A percentile compares a stretch with the other conserved stretches of the same genome.
Conservation (phyloP, 1,140 invertebrate species). For the Liolophura sinensis region DNA sequence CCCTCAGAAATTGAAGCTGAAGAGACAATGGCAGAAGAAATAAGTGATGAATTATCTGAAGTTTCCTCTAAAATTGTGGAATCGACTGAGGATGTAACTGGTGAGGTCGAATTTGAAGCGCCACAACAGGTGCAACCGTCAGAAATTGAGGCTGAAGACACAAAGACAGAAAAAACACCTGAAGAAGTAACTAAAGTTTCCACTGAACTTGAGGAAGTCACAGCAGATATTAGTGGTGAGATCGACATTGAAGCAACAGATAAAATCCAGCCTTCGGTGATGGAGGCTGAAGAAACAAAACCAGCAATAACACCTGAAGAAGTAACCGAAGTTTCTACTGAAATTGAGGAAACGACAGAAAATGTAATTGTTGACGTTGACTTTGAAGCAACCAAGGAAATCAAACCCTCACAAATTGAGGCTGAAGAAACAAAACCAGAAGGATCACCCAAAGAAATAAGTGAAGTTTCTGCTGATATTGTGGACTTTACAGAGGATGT, state of each 20-base stretch:
- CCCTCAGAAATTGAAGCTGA: too few species aligned
- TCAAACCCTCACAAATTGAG: neutral
- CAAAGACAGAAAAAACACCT: neutral
- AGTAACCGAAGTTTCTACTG: slow-evolving; percentile 14
- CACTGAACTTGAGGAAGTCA: neutral
- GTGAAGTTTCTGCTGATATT: too few species aligned
- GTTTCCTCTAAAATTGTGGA: neutral
- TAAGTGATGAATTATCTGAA: neutral
- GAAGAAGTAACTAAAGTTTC: neutral
- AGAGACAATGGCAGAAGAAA: too few species aligned
- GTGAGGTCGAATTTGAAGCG: neutral
- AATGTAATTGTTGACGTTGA: slow-evolving; percentile 6
- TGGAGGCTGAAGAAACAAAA: neutral
- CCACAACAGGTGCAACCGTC: too few species aligned
- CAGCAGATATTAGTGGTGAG: slow-evolving; percentile 6
- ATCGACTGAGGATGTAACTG: neutral
- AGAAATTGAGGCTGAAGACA: too few species aligned
- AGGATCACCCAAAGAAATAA: slow-evolving; percentile 12
- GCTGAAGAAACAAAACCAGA: neutral
- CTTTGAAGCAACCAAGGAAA: neutral
- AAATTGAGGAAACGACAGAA: neutral
- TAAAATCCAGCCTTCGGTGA: neutral
- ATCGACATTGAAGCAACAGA: neutral
- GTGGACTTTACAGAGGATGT: too few species aligned
- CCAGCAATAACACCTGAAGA: neutral